These are phyloP conservation scores for Philaenus spumarius DNA, from an alignment of 1,140 invertebrate species.

Conservation along the genomic window DNA sequence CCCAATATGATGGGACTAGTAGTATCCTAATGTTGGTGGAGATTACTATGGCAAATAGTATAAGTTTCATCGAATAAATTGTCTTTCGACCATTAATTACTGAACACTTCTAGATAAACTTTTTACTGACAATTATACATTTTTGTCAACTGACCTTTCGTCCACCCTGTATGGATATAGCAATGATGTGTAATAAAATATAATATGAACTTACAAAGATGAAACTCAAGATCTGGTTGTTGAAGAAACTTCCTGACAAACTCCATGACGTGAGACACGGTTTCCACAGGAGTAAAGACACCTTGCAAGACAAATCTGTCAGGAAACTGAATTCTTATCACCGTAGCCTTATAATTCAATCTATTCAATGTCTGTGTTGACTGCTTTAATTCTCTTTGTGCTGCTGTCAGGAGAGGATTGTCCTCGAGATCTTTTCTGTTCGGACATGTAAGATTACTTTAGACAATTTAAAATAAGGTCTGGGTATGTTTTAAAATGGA, in stretches of 20 bases:
- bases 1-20: no score
- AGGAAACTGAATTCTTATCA: constrained; percentile 3
- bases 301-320: constrained; percentile 6
- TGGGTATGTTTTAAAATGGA: no score
- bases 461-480: no score
- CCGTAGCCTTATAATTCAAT: constrained; percentile 2
- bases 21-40: no score
- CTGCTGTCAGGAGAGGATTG: background rate
- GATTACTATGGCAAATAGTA: no score
- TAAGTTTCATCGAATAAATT: no score
- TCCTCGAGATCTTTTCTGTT: background rate
- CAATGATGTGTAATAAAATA: background rate
- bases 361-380: background rate
- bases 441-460: no score
- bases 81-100: no score
- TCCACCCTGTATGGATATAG: no score
- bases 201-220: constrained; percentile 8
- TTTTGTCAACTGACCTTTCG: no score
- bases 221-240: background rate
- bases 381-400: background rate
- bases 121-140: no score
- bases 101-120: no score
- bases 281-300: constrained; percentile 6
- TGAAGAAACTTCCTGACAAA: constrained; percentile 1
- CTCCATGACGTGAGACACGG: background rate